These are phyloP conservation scores for Triops cancriformis DNA, from an alignment of 1,140 invertebrate genomes.

Conservation along the genomic window DNA sequence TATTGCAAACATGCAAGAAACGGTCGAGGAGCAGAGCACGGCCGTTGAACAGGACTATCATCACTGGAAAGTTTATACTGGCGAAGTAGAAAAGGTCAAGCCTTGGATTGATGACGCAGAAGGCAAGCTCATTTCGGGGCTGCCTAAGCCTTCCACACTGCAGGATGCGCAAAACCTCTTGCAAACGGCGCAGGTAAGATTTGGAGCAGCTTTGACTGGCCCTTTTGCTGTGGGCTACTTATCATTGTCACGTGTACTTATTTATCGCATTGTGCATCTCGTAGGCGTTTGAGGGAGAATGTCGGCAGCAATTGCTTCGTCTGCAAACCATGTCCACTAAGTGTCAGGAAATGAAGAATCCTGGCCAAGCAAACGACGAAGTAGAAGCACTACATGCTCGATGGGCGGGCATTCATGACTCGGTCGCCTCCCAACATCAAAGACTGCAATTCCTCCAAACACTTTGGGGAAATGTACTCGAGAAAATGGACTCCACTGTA, in stretches of 20 bases:
- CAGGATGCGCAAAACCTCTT: constrained; percentile 68
- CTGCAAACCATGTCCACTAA: constrained; percentile 50
- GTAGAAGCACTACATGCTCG: constrained; percentile 69
- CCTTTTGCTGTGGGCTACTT: background rate
- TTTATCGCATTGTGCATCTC: background rate
- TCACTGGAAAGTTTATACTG: constrained; percentile 77
- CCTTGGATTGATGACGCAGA: constrained; percentile 83
- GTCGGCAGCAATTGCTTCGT: constrained; percentile 54
- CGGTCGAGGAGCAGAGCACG: constrained; percentile 59
- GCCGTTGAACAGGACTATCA: constrained; percentile 63
- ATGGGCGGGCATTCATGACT: constrained; percentile 65
- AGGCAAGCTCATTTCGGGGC: constrained; percentile 55
- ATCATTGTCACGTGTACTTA: background rate
- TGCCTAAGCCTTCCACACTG: constrained; percentile 53
- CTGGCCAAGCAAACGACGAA: constrained; percentile 65
- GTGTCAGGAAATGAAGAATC: constrained; percentile 60
- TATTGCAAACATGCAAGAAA: constrained; percentile 57
- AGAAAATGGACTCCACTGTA: constrained; percentile 37
- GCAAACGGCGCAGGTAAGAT: constrained; percentile 47
- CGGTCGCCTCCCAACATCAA: constrained; percentile 58
- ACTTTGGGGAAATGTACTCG: constrained; percentile 64
- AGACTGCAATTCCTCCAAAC: constrained; percentile 68
- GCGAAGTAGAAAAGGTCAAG: constrained; percentile 63
- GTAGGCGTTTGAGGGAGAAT: constrained; percentile 55
- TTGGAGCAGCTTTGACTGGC: background rate